These are phyloP conservation scores for Heliangelus exortis DNA, from an alignment of 2,797 vertebrate species.

Conservation along the genomic window DNA sequence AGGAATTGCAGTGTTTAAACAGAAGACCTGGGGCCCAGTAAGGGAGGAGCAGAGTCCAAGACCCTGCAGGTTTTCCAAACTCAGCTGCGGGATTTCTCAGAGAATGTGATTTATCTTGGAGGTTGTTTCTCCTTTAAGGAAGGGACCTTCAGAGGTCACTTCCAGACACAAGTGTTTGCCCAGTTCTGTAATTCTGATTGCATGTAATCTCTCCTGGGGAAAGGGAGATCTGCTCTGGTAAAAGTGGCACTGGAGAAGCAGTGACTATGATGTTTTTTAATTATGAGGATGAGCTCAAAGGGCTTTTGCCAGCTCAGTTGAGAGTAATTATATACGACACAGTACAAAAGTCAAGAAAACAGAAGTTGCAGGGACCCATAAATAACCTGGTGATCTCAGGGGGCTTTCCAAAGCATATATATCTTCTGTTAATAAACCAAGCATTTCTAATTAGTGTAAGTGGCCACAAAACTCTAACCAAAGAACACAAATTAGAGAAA, in stretches of 20 bases:
- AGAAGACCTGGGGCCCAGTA: not conserved
- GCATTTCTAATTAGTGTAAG: conserved; percentile 39
- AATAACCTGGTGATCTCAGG: not conserved
- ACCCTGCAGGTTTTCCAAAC: not conserved
- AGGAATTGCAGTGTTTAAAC: not conserved
- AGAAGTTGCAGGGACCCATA: not conserved
- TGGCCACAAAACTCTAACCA: conserved; percentile 48
- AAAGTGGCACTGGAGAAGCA: not conserved
- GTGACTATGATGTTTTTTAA: not conserved
- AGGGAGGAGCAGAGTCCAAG: not conserved
- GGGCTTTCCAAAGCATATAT: not conserved
- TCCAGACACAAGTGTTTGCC: rapidly evolving
- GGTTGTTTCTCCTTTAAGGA: not conserved
- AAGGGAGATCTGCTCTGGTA: not conserved
- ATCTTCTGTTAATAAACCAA: conserved; percentile 29
- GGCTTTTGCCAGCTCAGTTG: not conserved
- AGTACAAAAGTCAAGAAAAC: not conserved
- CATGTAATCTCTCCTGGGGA: not conserved
- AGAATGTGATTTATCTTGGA: not conserved
- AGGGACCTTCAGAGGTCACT: not conserved
- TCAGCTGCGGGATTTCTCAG: not conserved
- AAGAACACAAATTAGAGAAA: conserved; percentile 55
- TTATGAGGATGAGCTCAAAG: not conserved
- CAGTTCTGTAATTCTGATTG: not conserved
- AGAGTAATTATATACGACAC: not conserved